These are phyloP conservation scores for Drosophila parthenogenetica DNA, from an alignment of 2,888 invertebrate species.

Conservation along the genomic window DNA sequence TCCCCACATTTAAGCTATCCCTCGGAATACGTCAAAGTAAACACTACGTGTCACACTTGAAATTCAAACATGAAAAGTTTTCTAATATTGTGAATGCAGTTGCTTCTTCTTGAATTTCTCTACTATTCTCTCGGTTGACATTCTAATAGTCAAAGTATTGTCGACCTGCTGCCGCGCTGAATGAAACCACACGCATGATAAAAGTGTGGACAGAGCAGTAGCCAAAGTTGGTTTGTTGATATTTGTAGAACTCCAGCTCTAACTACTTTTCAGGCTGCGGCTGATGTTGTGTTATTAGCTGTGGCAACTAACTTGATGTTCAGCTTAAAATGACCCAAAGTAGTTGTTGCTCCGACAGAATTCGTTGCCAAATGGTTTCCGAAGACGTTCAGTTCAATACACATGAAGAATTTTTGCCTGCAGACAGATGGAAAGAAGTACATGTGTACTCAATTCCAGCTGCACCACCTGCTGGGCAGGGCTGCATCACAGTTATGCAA, in stretches of 20 bases:
- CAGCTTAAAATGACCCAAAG: slow-evolving; percentile 61
- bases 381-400: slow-evolving; percentile 53
- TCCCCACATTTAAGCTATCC: background rate
- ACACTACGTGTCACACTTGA: slow-evolving; percentile 47
- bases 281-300: slow-evolving; percentile 8
- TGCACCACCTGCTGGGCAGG: slow-evolving; percentile 52
- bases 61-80: slow-evolving; percentile 68
- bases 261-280: background rate
- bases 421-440: too few species aligned
- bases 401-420: slow-evolving; percentile 52
- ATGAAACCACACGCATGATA: slow-evolving; percentile 70
- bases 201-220: slow-evolving; percentile 62
- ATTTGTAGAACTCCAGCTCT: background rate
- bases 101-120: slow-evolving; percentile 29
- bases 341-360: slow-evolving; percentile 55
- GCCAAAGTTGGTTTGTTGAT: slow-evolving; percentile 29
- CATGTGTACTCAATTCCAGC: slow-evolving; percentile 13
- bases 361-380: slow-evolving; percentile 53
- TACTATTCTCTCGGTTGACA: slow-evolving; percentile 4
- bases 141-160: slow-evolving; percentile 9
- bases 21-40: slow-evolving; percentile 56
- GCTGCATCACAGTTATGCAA: slow-evolving; percentile 66
- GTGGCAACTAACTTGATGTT: slow-evolving; percentile 22
- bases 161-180: slow-evolving; percentile 65
- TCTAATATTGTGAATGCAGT: slow-evolving; percentile 63